Base-by-base conservation (phyloP, 2,888 invertebrate genomes). In the Drosophila anomalipes region DNA sequence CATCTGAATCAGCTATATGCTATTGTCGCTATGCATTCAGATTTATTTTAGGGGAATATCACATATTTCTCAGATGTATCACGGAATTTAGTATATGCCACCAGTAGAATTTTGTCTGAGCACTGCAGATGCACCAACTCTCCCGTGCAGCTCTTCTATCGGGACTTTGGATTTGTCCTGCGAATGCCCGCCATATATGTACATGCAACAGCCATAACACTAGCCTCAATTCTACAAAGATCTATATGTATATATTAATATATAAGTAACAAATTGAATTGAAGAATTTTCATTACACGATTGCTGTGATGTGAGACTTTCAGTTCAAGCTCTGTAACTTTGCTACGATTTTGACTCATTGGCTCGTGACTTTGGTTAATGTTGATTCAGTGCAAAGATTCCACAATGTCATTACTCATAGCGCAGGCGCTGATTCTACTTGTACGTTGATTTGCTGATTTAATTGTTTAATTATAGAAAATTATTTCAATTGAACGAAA, bases 381-480 rank as follows among this genome's bases (percentile, higher is more conserved):
- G 35, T 70, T 63, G 63, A 75, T 60, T 62, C 76, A 52, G 37
- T 41, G 32, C n/a, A 16, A 49, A 62, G 37, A 71, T 61, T 58
- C 39, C 58, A 33, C 77, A 63, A 62, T 77, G 66, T 35, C 59
- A 69, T 84, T 85, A 81, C 64, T 83, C 70, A 79, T 53, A 74
- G 58, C 51, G 44, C 33, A 41, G 39, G 58, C 53, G 53, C 58
- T 70, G 64, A 65, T 53, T 73, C 52, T 41, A 56, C 63, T 44
- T 33, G 44, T 52, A 16, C 41, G 69, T 64, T 74, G 64, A 74
- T 74, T 75, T 72, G 64, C 73, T 65, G 69, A 89, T 80, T 74
- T 90, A 86, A 87, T 90, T 82, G 79, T 90, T 86, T 86, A 90
- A 88, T 87, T 90, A 88, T 81, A 74, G 79, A 72, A 81, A 86